Conservation (phyloP, 2,888 invertebrate genomes). For the Himalopsyche tibetana region DNA sequence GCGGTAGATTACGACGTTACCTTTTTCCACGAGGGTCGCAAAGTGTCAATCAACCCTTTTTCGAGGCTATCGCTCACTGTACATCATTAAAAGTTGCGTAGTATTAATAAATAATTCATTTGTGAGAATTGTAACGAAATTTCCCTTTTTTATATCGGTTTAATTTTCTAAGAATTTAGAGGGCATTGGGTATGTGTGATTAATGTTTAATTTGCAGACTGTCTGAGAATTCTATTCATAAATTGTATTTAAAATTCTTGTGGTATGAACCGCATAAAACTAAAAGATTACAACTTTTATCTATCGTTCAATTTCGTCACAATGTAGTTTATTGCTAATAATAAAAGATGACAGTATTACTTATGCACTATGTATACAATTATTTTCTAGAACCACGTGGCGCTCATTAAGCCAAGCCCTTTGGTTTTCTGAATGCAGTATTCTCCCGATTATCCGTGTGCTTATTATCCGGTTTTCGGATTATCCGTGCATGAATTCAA, state of each 20-base stretch:
- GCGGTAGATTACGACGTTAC: slow-evolving; percentile 26
- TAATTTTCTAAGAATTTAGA: background rate
- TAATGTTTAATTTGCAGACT: background rate
- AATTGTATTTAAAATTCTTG: background rate
- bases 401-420: too few relatives aligned
- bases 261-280: too few relatives aligned
- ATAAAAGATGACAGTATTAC: too few relatives aligned
- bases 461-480: too few relatives aligned
- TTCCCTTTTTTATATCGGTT: background rate
- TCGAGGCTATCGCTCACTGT: background rate
- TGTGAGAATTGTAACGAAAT: background rate
- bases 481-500: too few relatives aligned
- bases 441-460: too few relatives aligned
- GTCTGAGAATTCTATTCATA: background rate
- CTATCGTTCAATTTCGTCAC: too few relatives aligned
- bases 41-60: slow-evolving; percentile 26
- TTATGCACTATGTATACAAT: too few relatives aligned
- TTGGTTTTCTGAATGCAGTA: too few relatives aligned
- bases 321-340: too few relatives aligned
- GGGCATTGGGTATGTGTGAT: background rate
- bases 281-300: too few relatives aligned
- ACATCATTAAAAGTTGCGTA: background rate
- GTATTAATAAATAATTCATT: background rate
- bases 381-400: too few relatives aligned
- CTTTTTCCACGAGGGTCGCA: slow-evolving; percentile 15